Evolutionary conservation across 2,113 vertebrate genomes (phyloP).

Genomic region (Triplophysa dalaica): DNA sequence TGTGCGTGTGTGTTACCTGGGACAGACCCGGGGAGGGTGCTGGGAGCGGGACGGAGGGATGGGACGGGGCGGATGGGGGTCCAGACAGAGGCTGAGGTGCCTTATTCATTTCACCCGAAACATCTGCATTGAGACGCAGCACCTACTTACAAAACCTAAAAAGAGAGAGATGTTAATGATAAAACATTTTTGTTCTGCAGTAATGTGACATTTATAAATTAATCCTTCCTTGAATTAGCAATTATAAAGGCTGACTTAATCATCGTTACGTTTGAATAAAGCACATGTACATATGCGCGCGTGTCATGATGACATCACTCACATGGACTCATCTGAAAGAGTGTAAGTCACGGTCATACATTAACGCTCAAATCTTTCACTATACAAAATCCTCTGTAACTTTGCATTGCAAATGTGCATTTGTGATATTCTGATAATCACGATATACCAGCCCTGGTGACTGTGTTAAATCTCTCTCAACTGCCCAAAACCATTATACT

Average conservation of each 20-base stretch:
- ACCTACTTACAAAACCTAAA: conserved; percentile 67
- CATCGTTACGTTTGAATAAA: too few species aligned
- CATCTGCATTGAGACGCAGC: conserved; percentile 88
- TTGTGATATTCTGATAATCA: too few species aligned
- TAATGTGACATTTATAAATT: background rate
- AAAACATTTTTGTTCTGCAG: background rate
- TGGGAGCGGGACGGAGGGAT: conserved; percentile 73
- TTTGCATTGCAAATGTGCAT: too few species aligned
- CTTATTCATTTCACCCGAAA: conserved; percentile 99
- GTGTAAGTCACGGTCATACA: too few species aligned
- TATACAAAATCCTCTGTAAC: too few species aligned
- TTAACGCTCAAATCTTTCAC: too few species aligned
- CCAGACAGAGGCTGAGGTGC: conserved; percentile 96
- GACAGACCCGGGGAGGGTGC: conserved; percentile 93
- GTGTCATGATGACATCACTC: too few species aligned
- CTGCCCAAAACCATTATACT: too few species aligned
- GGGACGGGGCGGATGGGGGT: conserved; percentile 83
- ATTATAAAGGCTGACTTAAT: background rate
- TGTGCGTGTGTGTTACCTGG: conserved; percentile 77
- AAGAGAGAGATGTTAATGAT: background rate
- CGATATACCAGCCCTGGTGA: too few species aligned
- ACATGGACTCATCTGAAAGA: too few species aligned
- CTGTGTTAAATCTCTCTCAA: too few species aligned
- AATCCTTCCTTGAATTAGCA: background rate
- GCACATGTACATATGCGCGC: background rate